These are phyloP conservation scores for Benthochromis sp. DNA, from an alignment of 2,113 vertebrate genomes.

Conservation along the genomic window DNA sequence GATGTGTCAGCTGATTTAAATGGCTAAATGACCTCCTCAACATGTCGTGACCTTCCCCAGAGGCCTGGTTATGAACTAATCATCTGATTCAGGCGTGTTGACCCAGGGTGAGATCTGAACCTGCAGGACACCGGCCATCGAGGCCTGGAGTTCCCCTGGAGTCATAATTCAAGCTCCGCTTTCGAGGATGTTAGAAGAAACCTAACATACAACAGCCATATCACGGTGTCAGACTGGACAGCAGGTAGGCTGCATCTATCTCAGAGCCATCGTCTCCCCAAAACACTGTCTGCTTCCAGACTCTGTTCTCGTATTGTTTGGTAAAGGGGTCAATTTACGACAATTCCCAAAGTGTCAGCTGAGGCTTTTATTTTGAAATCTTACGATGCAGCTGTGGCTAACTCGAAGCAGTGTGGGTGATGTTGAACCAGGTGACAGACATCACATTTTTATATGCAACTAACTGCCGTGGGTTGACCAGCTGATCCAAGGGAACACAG, in stretches of 20 bases:
- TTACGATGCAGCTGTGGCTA: not conserved
- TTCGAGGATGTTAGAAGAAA: not conserved
- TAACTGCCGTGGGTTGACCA: constrained; percentile 33
- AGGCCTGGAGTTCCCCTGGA: not conserved
- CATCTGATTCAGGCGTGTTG: not conserved
- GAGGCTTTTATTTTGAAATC: not conserved
- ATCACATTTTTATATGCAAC: not conserved
- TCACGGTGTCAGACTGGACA: rapidly evolving
- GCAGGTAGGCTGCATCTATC: not conserved
- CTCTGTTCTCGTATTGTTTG: not conserved
- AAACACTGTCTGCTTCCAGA: not conserved
- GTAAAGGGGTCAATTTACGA: not conserved
- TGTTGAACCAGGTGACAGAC: not conserved
- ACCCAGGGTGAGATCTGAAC: not conserved
- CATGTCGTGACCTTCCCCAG: not conserved
- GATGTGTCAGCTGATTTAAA: not conserved
- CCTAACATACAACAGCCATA: not conserved
- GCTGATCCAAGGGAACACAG: constrained; percentile 38
- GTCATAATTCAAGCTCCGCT: not conserved
- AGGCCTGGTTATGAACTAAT: not conserved
- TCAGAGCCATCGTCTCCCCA: not conserved
- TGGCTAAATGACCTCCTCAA: not conserved
- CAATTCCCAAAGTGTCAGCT: not conserved
- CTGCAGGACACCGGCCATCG: not conserved
- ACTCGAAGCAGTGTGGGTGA: not conserved